Conservation (phyloP, 2,113 vertebrate species). For the Heterocephalus glaber region DNA sequence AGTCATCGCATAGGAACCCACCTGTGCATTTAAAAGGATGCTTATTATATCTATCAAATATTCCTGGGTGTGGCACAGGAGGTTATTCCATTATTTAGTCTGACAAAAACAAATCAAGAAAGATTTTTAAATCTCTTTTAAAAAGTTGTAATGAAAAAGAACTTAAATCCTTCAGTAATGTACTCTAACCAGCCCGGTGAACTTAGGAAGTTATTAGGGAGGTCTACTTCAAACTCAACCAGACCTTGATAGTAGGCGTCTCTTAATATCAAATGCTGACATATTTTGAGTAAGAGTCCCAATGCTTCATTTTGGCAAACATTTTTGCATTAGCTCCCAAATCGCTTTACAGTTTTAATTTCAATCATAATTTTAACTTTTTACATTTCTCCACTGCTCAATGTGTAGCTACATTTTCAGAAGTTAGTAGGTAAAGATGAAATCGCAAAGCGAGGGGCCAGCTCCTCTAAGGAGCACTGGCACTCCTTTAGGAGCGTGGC, state of each 20-base stretch:
- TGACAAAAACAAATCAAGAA: neutral
- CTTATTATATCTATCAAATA: neutral
- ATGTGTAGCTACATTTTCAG: neutral
- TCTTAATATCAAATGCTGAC: neutral
- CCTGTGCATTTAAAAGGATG: neutral
- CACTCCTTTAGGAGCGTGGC: too few species aligned
- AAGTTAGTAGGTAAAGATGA: neutral
- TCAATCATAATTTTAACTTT: neutral
- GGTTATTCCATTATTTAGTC: neutral
- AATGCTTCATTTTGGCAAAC: neutral
- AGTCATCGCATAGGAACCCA: neutral
- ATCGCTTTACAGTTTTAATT: neutral
- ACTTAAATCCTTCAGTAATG: neutral
- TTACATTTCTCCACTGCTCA: neutral
- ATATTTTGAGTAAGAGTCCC: neutral
- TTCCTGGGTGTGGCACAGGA: neutral
- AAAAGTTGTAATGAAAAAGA: slow-evolving; percentile 9
- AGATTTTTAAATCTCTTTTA: neutral
- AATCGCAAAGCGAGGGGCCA: neutral
- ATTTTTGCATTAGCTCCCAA: neutral
- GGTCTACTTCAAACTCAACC: neutral
- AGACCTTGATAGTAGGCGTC: neutral
- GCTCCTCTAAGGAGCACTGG: too few species aligned
- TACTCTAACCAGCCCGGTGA: neutral
- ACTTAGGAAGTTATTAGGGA: neutral